Base-by-base conservation (phyloP, 2,888 invertebrate species). In the Habrosyne pyritoides region DNA sequence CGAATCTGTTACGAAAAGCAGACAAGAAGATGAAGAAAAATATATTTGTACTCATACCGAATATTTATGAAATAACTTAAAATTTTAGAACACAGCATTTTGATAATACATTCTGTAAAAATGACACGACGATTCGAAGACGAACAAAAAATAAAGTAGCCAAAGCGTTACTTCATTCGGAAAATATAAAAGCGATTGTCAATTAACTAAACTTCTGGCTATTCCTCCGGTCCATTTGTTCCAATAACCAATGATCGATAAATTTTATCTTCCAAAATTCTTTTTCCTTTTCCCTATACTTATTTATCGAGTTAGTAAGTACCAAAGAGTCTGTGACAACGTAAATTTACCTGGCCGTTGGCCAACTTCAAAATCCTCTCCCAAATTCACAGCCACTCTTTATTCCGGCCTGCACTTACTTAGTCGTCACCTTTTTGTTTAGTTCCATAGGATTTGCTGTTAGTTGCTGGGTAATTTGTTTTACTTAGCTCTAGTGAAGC, bases 271-370 rank as follows among this genome's bases (percentile, higher is more conserved):
- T 14, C 12, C 49, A 8, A 26, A 6, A 8, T 28, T 26, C 26
- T 49, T 49, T 14, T 50, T 50, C 30, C 28, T 30, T 30, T 28
- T 50, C 21, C 28, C 12, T 21, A 50, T 28, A 14, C 48, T 22
- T 24, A 18, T 28, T 28, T 28, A 14, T 18, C 18, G 50, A 50
- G 28, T 28, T 21, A 28, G 28, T 50, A 21, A 28, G 28, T 49
- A 49, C 24, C 50, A 30, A 50, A 50, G 24, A 14, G 50, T n/a
- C 50, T 49, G 50, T 50, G 50, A 50, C 50, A 50, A 30, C 28
- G 50, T 22, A 50, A 50, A 50, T 50, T 50, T 21, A 50, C 50
- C 50, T 50, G 50, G 50, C 50, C 10, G 28, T 8, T 21, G 21
- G 50, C 50, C 50, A 50, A 50, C 21, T 50, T 30, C 18, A 26